Conservation (phyloP, 2,888 invertebrate genomes). For the Eretmocerus hayati region DNA sequence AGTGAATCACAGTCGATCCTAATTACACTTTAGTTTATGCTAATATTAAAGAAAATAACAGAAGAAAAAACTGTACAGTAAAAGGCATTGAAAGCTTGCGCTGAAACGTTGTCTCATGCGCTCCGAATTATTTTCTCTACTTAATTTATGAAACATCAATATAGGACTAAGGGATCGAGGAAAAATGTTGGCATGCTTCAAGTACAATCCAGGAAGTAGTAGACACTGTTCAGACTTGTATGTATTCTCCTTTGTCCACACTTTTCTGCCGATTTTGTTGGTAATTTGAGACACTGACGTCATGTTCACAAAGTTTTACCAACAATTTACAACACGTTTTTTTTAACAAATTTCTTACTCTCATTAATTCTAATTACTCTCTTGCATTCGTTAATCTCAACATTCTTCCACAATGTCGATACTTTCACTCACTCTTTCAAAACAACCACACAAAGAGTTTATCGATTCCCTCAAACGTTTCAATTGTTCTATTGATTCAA, state of each 20-base stretch:
- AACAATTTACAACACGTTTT: conserved; percentile 40
- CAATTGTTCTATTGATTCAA: conserved; percentile 18
- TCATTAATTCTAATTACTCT: conserved; percentile 11
- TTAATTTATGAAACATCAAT: no score
- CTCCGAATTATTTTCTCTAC: no score
- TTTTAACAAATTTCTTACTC: conserved; percentile 30
- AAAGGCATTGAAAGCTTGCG: no score
- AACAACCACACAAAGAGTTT: conserved; percentile 17
- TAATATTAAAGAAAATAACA: no score
- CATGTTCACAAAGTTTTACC: conserved; percentile 35
- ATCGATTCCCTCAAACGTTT: conserved; percentile 20
- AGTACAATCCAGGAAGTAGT: conserved; percentile 38
- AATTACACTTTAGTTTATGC: no score
- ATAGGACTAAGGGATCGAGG: conserved; percentile 20
- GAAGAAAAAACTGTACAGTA: no score
- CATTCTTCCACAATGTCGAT: conserved; percentile 20
- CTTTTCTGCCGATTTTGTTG: conserved; percentile 33
- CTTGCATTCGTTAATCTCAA: conserved; percentile 14
- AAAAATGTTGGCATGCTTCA: conserved; percentile 22
- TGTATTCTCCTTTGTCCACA: conserved; percentile 43
- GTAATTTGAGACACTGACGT: conserved; percentile 34
- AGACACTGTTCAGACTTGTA: conserved; percentile 45
- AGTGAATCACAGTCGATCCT: no score
- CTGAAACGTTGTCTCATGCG: no score
- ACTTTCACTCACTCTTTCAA: conserved; percentile 19